phyloP scores from a whole-genome alignment of 2,888 invertebrate genomes.

The Microctonus brassicae region DNA sequence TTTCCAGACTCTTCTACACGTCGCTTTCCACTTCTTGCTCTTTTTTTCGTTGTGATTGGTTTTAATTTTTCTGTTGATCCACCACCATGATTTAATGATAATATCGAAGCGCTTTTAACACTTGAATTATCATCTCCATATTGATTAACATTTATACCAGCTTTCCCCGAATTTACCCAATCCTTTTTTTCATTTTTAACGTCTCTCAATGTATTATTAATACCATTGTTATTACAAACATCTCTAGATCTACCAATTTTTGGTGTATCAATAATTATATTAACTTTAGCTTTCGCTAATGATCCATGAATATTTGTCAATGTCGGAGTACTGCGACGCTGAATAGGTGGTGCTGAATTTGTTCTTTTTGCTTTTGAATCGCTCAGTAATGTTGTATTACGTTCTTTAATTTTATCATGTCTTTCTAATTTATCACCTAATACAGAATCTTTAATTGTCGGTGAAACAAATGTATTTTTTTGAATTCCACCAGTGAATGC shows the following conservation, averaged over 20 bases:
- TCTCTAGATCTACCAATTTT: conserved; percentile 32
- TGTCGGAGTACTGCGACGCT: conserved; percentile 37
- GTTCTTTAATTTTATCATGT: not conserved
- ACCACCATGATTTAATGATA: conserved; percentile 14
- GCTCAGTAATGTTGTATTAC: not conserved
- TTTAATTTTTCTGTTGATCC: conserved; percentile 46
- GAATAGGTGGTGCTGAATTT: conserved; percentile 59
- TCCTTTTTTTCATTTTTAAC: conserved; percentile 13
- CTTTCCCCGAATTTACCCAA: not conserved
- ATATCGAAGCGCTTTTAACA: conserved; percentile 24
- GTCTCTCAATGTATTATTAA: not conserved
- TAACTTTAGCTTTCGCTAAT: conserved; percentile 52
- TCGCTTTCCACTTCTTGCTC: conserved; percentile 58
- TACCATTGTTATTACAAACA: not conserved
- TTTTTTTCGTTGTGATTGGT: conserved; percentile 59
- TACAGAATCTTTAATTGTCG: conserved; percentile 23
- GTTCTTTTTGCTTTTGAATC: conserved; percentile 50
- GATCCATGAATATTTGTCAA: conserved; percentile 21
- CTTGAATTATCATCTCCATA: not conserved
- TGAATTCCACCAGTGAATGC: conserved; percentile 51
- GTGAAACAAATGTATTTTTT: conserved; percentile 7
- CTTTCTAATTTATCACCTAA: conserved; percentile 16
- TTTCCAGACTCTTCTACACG: conserved; percentile 47
- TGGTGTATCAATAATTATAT: conserved; percentile 58
- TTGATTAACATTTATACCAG: not conserved